Evolutionary conservation across 2,113 vertebrate species (phyloP), one percentile per base, ranked within the genome.

Genomic region (Dasyornis broadbenti): DNA sequence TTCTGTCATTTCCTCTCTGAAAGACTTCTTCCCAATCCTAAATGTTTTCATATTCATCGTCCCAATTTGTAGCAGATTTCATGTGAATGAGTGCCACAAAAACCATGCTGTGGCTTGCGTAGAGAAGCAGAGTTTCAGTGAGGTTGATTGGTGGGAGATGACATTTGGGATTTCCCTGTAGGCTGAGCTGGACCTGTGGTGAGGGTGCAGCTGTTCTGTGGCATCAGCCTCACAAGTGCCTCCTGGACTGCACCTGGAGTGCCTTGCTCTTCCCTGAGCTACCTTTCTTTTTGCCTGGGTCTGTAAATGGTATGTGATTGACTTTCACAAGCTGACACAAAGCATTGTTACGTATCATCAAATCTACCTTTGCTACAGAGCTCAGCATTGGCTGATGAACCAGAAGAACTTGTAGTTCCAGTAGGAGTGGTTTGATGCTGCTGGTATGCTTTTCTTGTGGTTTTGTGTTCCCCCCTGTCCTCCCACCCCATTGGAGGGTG

Each of bases 341-440:
- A 77, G 52, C 88, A 64, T 63, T 95, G 90, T 75, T 95, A 52
- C 2, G 0, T 66, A 92, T 92, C 82, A 64, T 89, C 72, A 94
- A 50, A 90, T 92, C 75, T 94, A 6, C 76, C 45, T 86, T 93
- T 89, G 82, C 68, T 90, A 8, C 8, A 0, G 50, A 90, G 88
- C 57, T 91, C 73, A 33, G 33, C 63, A 70, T 81, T 92, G 82
- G 88, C 79, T 81, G 89, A 84, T 27, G 79, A 92, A 94, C 90
- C 60, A 89, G 94, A 77, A 95, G 90, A 96, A 96, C 95, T 90
- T 68, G 96, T 66, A 81, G 39, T 90, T 93, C 95, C 90, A 93
- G 96, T 95, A 75, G 0, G 9, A 93, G 82, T 56, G 49, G 92
- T 96, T 96, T 95, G 66, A 77, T 93, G 88, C 90, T 96, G 85